Evolutionary conservation across 1,140 invertebrate genomes (phyloP).

Genomic region (Drosophila subobscura): DNA sequence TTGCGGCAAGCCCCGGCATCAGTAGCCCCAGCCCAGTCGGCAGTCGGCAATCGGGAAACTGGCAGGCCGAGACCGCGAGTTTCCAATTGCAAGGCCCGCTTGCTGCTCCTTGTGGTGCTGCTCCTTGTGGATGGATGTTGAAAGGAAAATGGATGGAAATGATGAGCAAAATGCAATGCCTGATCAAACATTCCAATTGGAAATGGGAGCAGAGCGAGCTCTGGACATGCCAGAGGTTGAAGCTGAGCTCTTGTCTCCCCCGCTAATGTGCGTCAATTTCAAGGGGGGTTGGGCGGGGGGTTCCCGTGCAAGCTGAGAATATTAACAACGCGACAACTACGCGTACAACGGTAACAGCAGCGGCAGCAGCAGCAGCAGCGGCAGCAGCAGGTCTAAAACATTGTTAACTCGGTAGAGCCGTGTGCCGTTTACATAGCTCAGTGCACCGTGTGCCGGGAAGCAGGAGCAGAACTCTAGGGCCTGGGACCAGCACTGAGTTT

Average conservation of each 20-base stretch:
- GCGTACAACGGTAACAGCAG: slow-evolving; percentile 22
- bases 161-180: slow-evolving; percentile 70
- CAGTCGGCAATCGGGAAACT: slow-evolving; percentile 11
- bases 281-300: slow-evolving; percentile 2
- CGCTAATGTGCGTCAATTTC: slow-evolving; percentile 69
- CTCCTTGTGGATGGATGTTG: not conserved
- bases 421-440: slow-evolving; percentile 68
- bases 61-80: slow-evolving; percentile 27
- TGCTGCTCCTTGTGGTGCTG: slow-evolving; percentile 19
- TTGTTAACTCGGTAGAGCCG: slow-evolving; percentile 61
- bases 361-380: slow-evolving; percentile 16
- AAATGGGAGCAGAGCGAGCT: not conserved
- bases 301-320: slow-evolving; percentile 50
- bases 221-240: too few relatives aligned
- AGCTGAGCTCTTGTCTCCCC: too few relatives aligned
- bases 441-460: slow-evolving; percentile 24
- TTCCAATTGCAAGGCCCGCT: slow-evolving; percentile 43
- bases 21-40: slow-evolving; percentile 17
- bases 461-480: too few relatives aligned
- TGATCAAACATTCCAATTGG: slow-evolving; percentile 78
- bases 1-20: slow-evolving; percentile 46
- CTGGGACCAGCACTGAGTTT: too few relatives aligned
- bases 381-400: slow-evolving; percentile 50
- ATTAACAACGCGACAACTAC: slow-evolving; percentile 70
- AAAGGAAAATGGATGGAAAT: slow-evolving; percentile 23